phyloP scores from a whole-genome alignment of 2,797 vertebrate species.

The Vireo griseus region DNA sequence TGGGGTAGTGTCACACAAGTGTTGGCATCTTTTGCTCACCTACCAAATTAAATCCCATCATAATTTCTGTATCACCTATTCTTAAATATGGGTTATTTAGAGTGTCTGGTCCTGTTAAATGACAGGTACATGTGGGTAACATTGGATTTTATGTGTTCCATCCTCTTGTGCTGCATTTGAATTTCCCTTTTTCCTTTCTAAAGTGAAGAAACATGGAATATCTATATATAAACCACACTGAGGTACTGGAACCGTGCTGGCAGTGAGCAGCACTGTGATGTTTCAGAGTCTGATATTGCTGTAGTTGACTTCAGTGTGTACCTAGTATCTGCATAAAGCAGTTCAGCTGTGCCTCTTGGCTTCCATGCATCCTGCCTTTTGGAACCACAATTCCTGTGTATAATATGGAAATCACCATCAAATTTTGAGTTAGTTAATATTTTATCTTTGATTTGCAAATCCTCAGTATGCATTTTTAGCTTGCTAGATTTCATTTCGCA shows the following conservation, averaged over 20 bases:
- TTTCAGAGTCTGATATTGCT: background rate
- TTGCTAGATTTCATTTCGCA: background rate
- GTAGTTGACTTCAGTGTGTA: background rate
- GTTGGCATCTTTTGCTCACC: background rate
- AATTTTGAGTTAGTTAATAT: background rate
- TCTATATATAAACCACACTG: background rate
- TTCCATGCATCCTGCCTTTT: background rate
- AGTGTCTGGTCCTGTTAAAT: background rate
- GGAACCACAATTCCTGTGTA: background rate
- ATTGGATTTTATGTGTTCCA: background rate
- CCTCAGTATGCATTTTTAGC: background rate
- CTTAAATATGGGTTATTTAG: background rate
- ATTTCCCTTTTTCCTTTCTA: background rate
- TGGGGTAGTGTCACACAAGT: background rate
- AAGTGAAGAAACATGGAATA: background rate
- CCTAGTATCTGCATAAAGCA: background rate
- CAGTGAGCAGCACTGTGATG: background rate
- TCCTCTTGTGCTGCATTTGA: background rate
- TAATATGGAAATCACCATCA: background rate
- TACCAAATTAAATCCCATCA: background rate
- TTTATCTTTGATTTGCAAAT: background rate
- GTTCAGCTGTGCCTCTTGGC: background rate
- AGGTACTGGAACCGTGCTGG: background rate
- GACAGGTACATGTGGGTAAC: fast-evolving
- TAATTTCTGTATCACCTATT: background rate